Evolutionary conservation across 2,888 invertebrate genomes (phyloP), one percentile per base, ranked within the genome.

Genomic region (Idaea aversata): DNA sequence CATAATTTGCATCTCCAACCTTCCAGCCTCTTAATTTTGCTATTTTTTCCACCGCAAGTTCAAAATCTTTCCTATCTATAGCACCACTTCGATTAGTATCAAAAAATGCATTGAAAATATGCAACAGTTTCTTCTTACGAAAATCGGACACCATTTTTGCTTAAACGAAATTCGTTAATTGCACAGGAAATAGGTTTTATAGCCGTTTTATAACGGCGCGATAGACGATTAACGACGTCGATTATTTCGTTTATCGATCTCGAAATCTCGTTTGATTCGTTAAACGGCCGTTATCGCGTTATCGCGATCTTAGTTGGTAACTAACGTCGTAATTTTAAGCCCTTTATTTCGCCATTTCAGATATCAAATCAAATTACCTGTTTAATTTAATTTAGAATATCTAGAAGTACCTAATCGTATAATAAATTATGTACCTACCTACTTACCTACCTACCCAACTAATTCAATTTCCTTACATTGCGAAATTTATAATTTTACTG

Each of bases 41-140:
- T 70, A 98, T 96, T 93, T 96, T 97, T 95, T 97, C 95, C 65
- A 96, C 95, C 7, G 97, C 97, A 67, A 97, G 88, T 80, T 97
- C 97, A 79, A 98, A 97, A 86, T 98, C 98, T 81, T 96, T 96
- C 85, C 96, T 95, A 81, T 98, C 97, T 75, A 98, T 97, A 70
- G 95, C 95, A 15, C 98, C 98, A 87, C 97, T 98, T 82, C 95
- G 95, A 89, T 98, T 97, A 74, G 96, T 96, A 93, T 98, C 98
- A 79, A 97, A 97, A 91, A 97, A 97, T 61, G 96, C 95, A 84
- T 96, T 95, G 94, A 97, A 98, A 65, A 97, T 96, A 89, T 96
- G 96, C 75, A 96, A 94, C 57, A 97, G 94, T 89, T 98, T 98
- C 94, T 97, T 97, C 93, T 96, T 97, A 85, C 97, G 96, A 91